Evolutionary conservation across 2,113 vertebrate species (phyloP), one percentile per base, ranked within the genome.

Genomic region (Todiramphus saurophagus): DNA sequence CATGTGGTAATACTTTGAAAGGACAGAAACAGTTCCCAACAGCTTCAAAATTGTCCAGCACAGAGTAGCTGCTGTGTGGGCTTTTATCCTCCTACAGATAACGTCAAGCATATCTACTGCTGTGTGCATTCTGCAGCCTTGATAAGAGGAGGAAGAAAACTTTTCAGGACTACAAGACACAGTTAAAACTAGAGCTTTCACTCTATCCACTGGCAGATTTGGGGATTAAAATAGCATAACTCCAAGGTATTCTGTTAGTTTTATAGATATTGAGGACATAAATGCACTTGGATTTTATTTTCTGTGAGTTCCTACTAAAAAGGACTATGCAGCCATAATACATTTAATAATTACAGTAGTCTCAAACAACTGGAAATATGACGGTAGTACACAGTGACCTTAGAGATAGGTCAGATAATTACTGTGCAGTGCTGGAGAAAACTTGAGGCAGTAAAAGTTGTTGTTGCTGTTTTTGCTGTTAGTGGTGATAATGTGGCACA

Each of bases 91-190:
- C 77, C 87, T 83, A 83, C 64, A 86, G 91, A 87, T 93, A 91
- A 72, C 67, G 68, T 93, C 91, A 96, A 90, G 59, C 72, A 51
- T 63, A 85, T 97, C 87, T 91, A 92, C 95, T 94, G 87, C 89
- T 64, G 86, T 87, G 90, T 93, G 59, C 67, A 87, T 95, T 94
- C 70, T 81, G 69, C 59, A 87, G 82, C 87, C 86, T 92, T 95
- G 94, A 96, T 94, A 95, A 96, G 79, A 72, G 59, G 48, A 92
- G 90, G 67, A 93, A 87, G 84, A 94, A 97, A 97, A 95, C 77
- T 96, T 95, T 89, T 46, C 87, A 83, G 53, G 51, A 76, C 43
- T 48, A 53, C 73, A 80, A 37, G 77, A 51, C 31, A 77, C n/a
- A 88, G 73, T 85, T 93, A 96, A 96, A 97, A 95, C 94, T 74